Evolutionary conservation across 1,140 invertebrate genomes (phyloP), one percentile per base, ranked within the genome.

Genomic region (Maniola jurtina): DNA sequence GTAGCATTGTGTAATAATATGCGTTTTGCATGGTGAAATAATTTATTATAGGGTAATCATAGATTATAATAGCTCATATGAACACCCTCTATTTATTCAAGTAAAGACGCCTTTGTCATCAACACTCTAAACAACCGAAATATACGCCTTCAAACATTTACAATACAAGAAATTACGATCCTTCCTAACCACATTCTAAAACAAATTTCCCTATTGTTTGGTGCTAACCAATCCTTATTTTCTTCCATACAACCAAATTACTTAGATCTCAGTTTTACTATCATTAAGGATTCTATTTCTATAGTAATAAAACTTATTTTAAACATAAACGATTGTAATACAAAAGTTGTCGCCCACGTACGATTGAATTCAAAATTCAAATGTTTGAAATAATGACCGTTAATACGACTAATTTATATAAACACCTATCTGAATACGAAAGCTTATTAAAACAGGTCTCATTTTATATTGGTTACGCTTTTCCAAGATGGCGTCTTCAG

Each of bases 351-450:
- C 40, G 15, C 34, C 13, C 16, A 62, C 38, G 13, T 68, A 70
- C 48, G 52, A 75, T 68, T 47, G 61, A 76, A 80, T 81, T 80
- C 75, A 59, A 80, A 80, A 84, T 84, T 86, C 81, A 80, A 86
- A 82, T 74, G 76, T 71, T 84, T 78, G 77, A 77, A 81, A 82
- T 87, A 87, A 87, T 85, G 75, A 80, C 75, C 61, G 72, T 72
- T 81, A 82, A 76, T 67, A 56, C 56, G 60, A 66, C 77, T 75
- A 81, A 55, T 75, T 66, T 73, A 68, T 40, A 8, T 48, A 40
- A 69, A 68, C 5, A 66, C 59, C 2, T 62, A n/a, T 34, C 34
- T 52, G 4, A 5, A 40, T 14, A 33, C 52, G 56, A 42, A 63
- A 45, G 6, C 11, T 14, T 50, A 5, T 13, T 40, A 6, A 38